Evolutionary conservation across 2,888 invertebrate genomes (phyloP), one percentile per base, ranked within the genome.

Genomic region (Heliconius hortense): DNA sequence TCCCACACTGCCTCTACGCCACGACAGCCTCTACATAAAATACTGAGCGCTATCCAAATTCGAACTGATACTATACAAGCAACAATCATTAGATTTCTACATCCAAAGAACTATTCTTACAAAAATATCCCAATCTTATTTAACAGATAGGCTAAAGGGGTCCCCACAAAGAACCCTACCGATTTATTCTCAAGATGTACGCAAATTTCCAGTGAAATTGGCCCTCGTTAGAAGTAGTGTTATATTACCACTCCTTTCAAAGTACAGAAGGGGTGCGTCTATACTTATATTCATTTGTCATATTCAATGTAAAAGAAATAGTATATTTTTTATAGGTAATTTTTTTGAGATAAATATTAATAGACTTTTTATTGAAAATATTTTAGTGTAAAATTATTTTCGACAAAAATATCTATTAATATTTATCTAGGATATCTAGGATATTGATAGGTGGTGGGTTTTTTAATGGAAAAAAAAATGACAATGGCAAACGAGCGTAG

Each of bases 131-230:
- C 56, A 24, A 69, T 69, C 56, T 69, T 35, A 56, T 69, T 56
- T 69, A 69, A 69, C 69, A 69, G 69, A 69, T 69, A 69, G 75
- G 69, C 48, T 53, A n/a, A 59, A 53, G 69, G 72, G 78, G 31
- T 56, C n/a, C 76, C 79, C 73, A 77, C 75, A 80, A 79, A 79
- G 75, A 48, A 75, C 63, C 68, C 60, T 62, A 26, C 26, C 78
- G 72, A 78, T 77, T 75, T 75, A 76, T 79, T 76, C 76, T 76
- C 75, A 79, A 79, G 79, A 75, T 74, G 75, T 75, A 80, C 69
- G 76, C 78, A 80, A 78, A 79, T 79, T 77, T 74, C 48, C 43
- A 63, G 64, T 71, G 66, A 79, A 80, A 78, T 78, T 77, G 77
- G 71, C 76, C 70, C 78, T 78, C 78, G 77, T 80, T 80, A 80